Evolutionary conservation across 2,888 invertebrate genomes (phyloP).

Genomic region (Cybosia mesomella): DNA sequence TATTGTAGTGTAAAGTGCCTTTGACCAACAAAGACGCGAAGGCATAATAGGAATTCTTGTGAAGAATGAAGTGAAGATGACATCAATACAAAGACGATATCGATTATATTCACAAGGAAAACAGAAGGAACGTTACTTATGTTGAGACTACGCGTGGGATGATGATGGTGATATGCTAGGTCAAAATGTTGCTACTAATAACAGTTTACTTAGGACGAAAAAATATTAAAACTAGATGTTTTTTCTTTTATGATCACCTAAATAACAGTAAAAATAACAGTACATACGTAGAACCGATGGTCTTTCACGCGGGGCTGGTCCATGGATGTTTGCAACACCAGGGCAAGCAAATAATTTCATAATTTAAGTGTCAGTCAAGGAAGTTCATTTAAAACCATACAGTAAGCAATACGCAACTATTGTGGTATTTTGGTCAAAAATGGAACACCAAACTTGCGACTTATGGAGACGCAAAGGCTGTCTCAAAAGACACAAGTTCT

Average conservation of each 20-base stretch:
- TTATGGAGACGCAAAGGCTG: no score
- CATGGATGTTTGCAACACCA: not conserved
- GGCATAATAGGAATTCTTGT: constrained; percentile 46
- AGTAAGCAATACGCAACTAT: no score
- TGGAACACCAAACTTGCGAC: no score
- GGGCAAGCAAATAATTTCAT: not conserved
- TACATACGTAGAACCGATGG: not conserved
- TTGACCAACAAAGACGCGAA: constrained; percentile 58
- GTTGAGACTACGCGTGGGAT: constrained; percentile 38
- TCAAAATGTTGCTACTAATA: not conserved
- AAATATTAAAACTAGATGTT: not conserved
- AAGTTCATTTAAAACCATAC: no score
- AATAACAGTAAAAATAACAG: no score
- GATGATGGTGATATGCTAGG: constrained; percentile 4
- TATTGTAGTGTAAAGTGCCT: constrained; percentile 48
- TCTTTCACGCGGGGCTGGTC: not conserved
- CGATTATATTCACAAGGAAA: constrained; percentile 52
- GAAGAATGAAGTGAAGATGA: constrained; percentile 53
- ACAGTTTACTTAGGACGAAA: not conserved
- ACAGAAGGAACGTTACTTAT: constrained; percentile 34
- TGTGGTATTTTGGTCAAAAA: no score
- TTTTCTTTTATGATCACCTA: not conserved
- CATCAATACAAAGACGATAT: constrained; percentile 51
- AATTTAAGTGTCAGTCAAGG: no score
- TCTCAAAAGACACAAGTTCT: no score